A percentile compares a stretch with the other conserved stretches of the same genome.
Evolutionary conservation across 1,140 invertebrate species (phyloP).

Genomic region (Centruroides vittatus): DNA sequence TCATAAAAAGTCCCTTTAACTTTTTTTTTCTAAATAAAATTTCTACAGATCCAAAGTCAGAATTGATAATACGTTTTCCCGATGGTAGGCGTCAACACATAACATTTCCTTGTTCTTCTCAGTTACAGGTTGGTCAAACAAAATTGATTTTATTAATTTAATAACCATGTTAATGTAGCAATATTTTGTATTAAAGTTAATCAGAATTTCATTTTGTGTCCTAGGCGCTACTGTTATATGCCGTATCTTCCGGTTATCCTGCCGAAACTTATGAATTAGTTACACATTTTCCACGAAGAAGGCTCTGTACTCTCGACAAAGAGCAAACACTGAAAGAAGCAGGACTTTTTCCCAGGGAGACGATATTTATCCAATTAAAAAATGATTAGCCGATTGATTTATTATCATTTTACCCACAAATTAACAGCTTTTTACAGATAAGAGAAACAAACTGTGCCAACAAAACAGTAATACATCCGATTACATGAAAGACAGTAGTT

Average conservation of each 20-base stretch:
- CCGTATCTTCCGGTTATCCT: constrained; percentile 28
- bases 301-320: constrained; percentile 28
- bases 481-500: too few species aligned
- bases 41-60: constrained; percentile 23
- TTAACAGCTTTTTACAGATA: too few species aligned
- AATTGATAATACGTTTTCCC: constrained; percentile 31
- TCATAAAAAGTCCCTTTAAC: too few species aligned
- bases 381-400: too few species aligned
- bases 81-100: constrained; percentile 31
- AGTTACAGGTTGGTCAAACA: constrained; percentile 25
- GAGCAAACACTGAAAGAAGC: constrained; percentile 30
- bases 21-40: not conserved
- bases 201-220: constrained; percentile 13
- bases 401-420: too few species aligned
- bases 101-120: constrained; percentile 30
- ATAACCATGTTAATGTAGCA: not conserved
- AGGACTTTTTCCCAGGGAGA: constrained; percentile 32
- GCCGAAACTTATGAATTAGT: constrained; percentile 34
- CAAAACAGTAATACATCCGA: too few species aligned
- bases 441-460: too few species aligned
- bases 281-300: constrained; percentile 34
- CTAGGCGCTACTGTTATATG: constrained; percentile 31
- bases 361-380: not conserved
- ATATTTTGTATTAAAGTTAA: not conserved
- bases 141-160: not conserved